Conservation (phyloP, 1,140 invertebrate species). For the Ptiloglossa arizonensis region DNA sequence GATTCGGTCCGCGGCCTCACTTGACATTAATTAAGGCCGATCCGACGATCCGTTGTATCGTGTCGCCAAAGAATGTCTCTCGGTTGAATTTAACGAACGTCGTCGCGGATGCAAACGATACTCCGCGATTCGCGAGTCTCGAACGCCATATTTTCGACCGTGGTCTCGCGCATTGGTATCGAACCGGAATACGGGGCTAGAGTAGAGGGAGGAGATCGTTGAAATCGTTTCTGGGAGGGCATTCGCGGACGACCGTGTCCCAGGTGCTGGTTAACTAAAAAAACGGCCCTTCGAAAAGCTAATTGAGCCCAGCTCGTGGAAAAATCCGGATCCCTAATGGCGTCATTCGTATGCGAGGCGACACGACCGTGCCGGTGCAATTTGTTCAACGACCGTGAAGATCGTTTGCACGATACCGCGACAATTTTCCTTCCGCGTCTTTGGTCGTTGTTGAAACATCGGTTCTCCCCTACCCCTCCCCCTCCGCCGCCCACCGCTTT, state of each 20-base stretch:
- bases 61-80: conserved; percentile 41
- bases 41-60: conserved; percentile 37
- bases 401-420: conserved; percentile 13
- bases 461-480: neutral
- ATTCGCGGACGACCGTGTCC: too few species aligned
- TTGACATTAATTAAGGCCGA: conserved; percentile 59
- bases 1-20: conserved; percentile 26
- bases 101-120: conserved; percentile 34
- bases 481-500: neutral
- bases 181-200: too few species aligned
- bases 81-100: conserved; percentile 57
- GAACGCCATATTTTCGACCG: too few species aligned
- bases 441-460: neutral
- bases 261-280: neutral
- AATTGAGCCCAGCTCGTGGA: conserved; percentile 6
- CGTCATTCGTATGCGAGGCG: neutral
- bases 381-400: conserved; percentile 25
- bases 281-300: neutral
- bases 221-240: too few species aligned
- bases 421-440: conserved; percentile 7
- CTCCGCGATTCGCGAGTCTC: neutral
- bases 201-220: too few species aligned
- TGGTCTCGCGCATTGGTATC: too few species aligned
- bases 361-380: neutral
- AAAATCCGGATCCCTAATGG: conserved; percentile 23